These are phyloP conservation scores for Nemapogon koenigi DNA, from an alignment of 2,888 invertebrate species.

Conservation along the genomic window DNA sequence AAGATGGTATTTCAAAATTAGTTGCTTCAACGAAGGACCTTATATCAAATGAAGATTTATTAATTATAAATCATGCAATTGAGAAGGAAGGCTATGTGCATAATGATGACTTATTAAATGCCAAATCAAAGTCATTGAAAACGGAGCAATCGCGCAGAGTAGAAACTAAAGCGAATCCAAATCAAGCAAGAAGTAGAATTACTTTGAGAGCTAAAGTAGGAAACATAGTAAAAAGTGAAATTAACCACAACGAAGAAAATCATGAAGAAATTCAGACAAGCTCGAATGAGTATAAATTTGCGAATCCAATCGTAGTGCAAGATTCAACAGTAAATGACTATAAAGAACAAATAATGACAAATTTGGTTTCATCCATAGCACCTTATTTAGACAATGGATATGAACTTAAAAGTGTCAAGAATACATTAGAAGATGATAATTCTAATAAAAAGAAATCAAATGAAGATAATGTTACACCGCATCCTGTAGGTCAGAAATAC, in stretches of 20 bases:
- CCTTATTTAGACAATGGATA: conserved; percentile 51
- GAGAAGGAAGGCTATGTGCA: conserved; percentile 32
- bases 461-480: conserved; percentile 56
- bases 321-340: conserved; percentile 31
- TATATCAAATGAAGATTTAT: conserved; percentile 68
- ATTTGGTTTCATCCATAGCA: conserved; percentile 48
- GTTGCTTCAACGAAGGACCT: conserved; percentile 67
- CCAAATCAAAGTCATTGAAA: conserved; percentile 25
- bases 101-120: conserved; percentile 41
- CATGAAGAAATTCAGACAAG: conserved; percentile 26
- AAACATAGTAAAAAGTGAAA: conserved; percentile 33
- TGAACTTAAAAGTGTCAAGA: conserved; percentile 46
- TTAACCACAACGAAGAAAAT: conserved; percentile 23
- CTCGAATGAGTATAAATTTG: conserved; percentile 36
- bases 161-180: conserved; percentile 17
- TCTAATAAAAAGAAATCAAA: conserved; percentile 18
- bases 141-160: conserved; percentile 23
- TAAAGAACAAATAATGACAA: conserved; percentile 41
- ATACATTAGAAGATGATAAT: conserved; percentile 25
- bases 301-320: conserved; percentile 55
- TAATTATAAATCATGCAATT: conserved; percentile 65
- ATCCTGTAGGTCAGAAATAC: conserved; percentile 61
- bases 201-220: conserved; percentile 41
- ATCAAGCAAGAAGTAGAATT: conserved; percentile 26
- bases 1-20: conserved; percentile 48